phyloP scores from a whole-genome alignment of 2,888 invertebrate species.

The Tinea pellionella region DNA sequence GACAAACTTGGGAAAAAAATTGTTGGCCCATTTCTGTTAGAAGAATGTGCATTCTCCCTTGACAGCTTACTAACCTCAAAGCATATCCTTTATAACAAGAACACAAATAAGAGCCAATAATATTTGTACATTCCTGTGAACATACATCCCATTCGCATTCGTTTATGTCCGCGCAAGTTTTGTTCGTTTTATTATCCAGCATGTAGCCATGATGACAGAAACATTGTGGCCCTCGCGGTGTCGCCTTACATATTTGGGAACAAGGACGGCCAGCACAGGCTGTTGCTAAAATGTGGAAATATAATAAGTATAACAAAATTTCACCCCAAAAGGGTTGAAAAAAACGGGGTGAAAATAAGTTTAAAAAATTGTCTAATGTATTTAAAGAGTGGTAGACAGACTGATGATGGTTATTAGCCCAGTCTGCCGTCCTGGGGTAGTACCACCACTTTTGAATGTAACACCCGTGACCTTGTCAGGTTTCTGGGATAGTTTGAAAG shows the following conservation, averaged over 20 bases:
- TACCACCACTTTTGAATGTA: too few species aligned
- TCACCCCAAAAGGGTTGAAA: not conserved
- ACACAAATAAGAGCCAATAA: conserved; percentile 67
- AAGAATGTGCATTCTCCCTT: too few species aligned
- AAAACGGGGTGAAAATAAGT: too few species aligned
- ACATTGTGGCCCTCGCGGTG: conserved; percentile 77
- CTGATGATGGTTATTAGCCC: too few species aligned
- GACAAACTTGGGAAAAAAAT: too few species aligned
- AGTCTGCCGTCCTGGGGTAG: too few species aligned
- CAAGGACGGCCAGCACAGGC: conserved; percentile 63
- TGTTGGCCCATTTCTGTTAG: too few species aligned
- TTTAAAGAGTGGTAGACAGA: too few species aligned
- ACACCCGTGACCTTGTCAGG: too few species aligned
- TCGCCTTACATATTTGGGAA: conserved; percentile 68
- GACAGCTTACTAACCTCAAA: conserved; percentile 56
- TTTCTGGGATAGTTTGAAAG: too few species aligned
- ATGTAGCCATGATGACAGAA: conserved; percentile 71
- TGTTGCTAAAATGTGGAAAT: conserved; percentile 27
- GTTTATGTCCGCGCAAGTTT: conserved; percentile 75
- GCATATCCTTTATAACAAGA: conserved; percentile 70
- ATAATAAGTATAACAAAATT: too few species aligned
- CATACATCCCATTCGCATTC: conserved; percentile 76
- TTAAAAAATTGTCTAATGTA: too few species aligned
- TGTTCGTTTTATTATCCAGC: conserved; percentile 42
- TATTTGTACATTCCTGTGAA: conserved; percentile 73